Conservation (phyloP, 2,113 vertebrate genomes). For the Columba janthina region DNA sequence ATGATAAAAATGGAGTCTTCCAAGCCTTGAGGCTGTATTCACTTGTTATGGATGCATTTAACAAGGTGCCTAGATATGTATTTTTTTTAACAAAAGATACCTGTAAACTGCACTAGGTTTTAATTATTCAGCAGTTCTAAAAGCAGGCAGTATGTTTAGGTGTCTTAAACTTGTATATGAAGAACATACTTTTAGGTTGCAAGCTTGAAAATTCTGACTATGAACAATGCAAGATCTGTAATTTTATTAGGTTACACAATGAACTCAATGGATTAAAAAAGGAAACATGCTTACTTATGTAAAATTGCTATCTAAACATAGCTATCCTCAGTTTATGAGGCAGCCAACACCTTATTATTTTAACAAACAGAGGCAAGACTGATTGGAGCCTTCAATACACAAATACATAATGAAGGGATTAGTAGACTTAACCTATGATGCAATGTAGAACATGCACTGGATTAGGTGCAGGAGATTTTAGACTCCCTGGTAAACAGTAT, state of each 20-base stretch:
- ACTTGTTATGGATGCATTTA: background rate
- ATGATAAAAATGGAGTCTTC: background rate
- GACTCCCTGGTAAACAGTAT: background rate
- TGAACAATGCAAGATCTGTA: background rate
- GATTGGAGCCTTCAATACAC: constrained; percentile 24
- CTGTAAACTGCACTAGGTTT: background rate
- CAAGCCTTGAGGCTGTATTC: background rate
- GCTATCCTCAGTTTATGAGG: background rate
- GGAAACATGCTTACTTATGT: background rate
- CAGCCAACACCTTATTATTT: constrained; percentile 36
- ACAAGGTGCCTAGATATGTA: background rate
- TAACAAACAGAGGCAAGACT: constrained; percentile 44
- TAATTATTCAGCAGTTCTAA: background rate
- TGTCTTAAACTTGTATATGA: background rate
- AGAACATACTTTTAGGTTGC: background rate
- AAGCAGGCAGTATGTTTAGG: background rate
- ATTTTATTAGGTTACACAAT: background rate
- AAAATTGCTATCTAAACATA: constrained; percentile 19
- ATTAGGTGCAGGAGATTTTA: constrained; percentile 22
- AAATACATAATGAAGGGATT: constrained; percentile 16
- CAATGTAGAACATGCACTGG: background rate
- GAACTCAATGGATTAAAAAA: background rate
- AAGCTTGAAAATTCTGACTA: background rate
- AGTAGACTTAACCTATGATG: constrained; percentile 4
- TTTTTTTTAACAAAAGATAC: background rate